Evolutionary conservation across 2,888 invertebrate species (phyloP).

Genomic region (Zootermopsis nevadensis): DNA sequence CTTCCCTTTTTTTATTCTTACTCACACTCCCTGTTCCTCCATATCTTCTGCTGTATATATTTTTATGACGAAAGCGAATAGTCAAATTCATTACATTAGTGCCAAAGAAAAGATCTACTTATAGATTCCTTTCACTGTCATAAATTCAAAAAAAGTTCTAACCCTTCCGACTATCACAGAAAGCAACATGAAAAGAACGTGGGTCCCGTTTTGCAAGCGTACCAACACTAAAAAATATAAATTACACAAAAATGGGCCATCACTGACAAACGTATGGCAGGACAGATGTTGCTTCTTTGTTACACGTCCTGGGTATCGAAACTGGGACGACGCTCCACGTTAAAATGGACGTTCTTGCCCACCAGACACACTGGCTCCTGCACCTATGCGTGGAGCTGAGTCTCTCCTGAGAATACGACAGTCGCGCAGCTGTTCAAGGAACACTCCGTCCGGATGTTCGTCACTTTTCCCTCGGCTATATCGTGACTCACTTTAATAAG

Average conservation of each 20-base stretch:
- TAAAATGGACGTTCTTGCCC: too few species aligned
- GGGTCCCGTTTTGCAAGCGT: not conserved
- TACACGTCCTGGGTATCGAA: not conserved
- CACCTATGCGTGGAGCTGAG: too few species aligned
- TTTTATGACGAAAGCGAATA: slow-evolving; percentile 18
- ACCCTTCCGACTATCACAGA: slow-evolving; percentile 11
- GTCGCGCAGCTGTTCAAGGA: too few species aligned
- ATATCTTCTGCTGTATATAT: slow-evolving; percentile 1
- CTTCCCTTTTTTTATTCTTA: not conserved
- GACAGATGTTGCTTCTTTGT: slow-evolving; percentile 12
- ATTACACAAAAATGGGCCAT: slow-evolving; percentile 3
- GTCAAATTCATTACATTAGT: slow-evolving; percentile 25
- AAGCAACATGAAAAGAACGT: not conserved
- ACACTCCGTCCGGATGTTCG: too few species aligned
- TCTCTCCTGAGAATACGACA: too few species aligned
- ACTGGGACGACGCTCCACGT: too few species aligned
- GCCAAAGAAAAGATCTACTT: slow-evolving; percentile 38
- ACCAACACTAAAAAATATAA: slow-evolving; percentile 12
- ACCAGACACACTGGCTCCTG: too few species aligned
- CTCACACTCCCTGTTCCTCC: not conserved
- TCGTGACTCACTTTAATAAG: too few species aligned
- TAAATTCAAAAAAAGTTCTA: slow-evolving; percentile 8
- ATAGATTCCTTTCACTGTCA: slow-evolving; percentile 35
- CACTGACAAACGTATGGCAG: not conserved
- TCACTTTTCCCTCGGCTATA: too few species aligned